Percentiles rank a stretch among this genome's conserved stretches.
Conservation (phyloP, 2,888 invertebrate genomes). For the Sympetrum striolatum region DNA sequence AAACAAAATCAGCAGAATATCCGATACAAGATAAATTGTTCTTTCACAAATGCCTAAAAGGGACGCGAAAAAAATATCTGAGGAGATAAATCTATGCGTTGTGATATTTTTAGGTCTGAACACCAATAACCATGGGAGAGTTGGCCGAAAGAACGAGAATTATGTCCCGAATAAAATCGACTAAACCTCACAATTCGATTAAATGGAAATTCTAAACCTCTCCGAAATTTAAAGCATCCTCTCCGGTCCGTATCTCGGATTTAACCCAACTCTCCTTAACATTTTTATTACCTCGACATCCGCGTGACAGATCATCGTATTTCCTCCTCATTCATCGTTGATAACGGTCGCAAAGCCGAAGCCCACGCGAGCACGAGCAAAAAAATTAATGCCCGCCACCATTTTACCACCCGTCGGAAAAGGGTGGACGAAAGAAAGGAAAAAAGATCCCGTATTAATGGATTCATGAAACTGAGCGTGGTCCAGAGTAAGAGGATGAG, state of each 20-base stretch:
- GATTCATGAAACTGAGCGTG: neutral
- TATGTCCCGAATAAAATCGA: neutral
- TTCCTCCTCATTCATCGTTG: neutral
- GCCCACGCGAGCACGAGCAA: neutral
- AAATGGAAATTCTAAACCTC: too few species aligned
- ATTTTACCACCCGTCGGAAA: slow-evolving; percentile 11
- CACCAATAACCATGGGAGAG: neutral
- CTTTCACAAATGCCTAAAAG: too few species aligned
- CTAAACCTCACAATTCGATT: neutral
- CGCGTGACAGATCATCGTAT: neutral
- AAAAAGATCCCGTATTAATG: neutral
- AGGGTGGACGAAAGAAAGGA: neutral
- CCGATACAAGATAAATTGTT: too few species aligned
- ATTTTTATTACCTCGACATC: neutral
- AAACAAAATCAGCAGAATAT: too few species aligned
- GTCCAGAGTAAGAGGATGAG: neutral
- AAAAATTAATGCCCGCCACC: slow-evolving; percentile 16
- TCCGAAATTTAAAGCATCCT: neutral
- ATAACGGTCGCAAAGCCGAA: neutral
- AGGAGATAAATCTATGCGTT: too few species aligned
- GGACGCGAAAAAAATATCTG: too few species aligned
- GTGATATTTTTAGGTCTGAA: too few species aligned
- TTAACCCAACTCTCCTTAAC: neutral
- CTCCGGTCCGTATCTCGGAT: neutral
- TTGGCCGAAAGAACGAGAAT: neutral